phyloP scores from a whole-genome alignment of 2,797 vertebrate genomes.

The Anisognathus igniventris region DNA sequence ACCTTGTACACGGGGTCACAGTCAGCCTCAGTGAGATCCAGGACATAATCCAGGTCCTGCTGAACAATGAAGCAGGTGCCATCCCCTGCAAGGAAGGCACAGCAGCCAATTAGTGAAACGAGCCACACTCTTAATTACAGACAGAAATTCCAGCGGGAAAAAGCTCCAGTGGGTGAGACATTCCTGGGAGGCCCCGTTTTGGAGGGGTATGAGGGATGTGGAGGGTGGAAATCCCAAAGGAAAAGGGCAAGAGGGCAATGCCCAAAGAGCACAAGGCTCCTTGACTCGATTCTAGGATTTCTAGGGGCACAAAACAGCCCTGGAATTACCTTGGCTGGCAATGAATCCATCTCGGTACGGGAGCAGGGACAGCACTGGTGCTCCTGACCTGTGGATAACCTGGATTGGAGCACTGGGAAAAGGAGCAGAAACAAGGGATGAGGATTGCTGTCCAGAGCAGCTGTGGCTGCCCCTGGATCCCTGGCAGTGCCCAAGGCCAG shows the following conservation, averaged over 20 bases:
- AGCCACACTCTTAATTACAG: fast-evolving
- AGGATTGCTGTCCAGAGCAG: background rate
- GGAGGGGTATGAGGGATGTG: background rate
- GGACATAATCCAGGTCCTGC: slow-evolving; percentile 74
- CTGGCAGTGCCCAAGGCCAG: background rate
- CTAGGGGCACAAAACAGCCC: background rate
- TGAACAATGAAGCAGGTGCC: slow-evolving; percentile 76
- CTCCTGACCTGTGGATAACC: slow-evolving; percentile 73
- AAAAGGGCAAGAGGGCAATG: background rate
- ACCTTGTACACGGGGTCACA: slow-evolving; percentile 79
- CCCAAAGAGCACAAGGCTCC: background rate
- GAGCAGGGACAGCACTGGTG: slow-evolving; percentile 73
- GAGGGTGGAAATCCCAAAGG: background rate
- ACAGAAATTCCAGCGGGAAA: fast-evolving
- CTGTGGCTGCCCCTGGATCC: background rate
- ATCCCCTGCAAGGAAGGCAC: slow-evolving; percentile 61
- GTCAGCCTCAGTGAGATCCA: slow-evolving; percentile 75
- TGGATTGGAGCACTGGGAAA: slow-evolving; percentile 70
- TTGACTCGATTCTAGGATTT: fast-evolving
- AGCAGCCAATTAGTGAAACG: fast-evolving
- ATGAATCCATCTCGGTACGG: slow-evolving; percentile 73
- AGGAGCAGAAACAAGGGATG: background rate
- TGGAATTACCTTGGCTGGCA: slow-evolving; percentile 75
- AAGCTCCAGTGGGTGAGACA: background rate
- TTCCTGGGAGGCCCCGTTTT: fast-evolving